Evolutionary conservation across 2,888 invertebrate genomes (phyloP), one percentile per base, ranked within the genome.

Genomic region (Tyria jacobaeae): DNA sequence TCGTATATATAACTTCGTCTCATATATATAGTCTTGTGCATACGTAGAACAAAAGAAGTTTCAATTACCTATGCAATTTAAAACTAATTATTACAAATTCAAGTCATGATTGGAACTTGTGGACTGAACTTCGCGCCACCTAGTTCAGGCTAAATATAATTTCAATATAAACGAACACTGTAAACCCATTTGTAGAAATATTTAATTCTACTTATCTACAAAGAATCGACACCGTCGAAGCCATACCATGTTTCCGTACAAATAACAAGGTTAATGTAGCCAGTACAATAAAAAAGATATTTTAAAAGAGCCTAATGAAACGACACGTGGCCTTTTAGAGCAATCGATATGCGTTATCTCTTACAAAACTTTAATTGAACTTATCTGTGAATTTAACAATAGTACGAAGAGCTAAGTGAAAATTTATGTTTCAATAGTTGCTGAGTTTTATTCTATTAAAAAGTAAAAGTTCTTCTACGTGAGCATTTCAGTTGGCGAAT

Each of bases 351-450:
- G 72, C 74, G 78, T 77, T 85, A 66, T 73, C 78, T 73, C 72
- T 77, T 80, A 87, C 87, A 70, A 87, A 89, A 88, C 89, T 90
- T 89, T 89, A 91, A 90, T 90, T 90, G 90, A 86, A 77, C 61
- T 60, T 78, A 88, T 90, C 54, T 61, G 10, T 51, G 44, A 89
- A 89, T 84, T 82, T 79, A 85, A 90, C 90, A 90, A 89, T 86
- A 79, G 84, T 75, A 65, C 47, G 71, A 85, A 66, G 56, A 41
- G 72, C 79, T 89, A 90, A 92, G 90, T 91, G 91, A 89, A 83
- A 89, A 91, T 90, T 87, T 89, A 89, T 91, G 91, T 91, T 87
- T 83, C 80, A 74, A 77, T 75, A 72, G 51, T 54, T 51, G 10
- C 14, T 25, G 2, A 48, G 47, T 59, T 57, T 71, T 56, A 64